Evolutionary conservation across 2,113 vertebrate species (phyloP).

Genomic region (Ivindomyrus marchei): DNA sequence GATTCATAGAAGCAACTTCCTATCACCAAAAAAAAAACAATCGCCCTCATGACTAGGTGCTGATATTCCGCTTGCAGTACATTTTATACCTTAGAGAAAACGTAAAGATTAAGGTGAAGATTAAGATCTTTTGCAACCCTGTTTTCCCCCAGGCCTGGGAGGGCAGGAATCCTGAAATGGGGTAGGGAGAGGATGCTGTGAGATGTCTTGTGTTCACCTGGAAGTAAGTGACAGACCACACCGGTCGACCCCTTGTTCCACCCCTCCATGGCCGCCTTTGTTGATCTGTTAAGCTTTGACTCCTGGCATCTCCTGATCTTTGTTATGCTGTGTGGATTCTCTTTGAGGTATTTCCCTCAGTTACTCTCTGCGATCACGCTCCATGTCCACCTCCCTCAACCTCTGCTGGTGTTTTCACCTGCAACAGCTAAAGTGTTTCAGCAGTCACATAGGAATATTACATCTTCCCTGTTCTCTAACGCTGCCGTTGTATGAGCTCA

Average conservation of each 20-base stretch:
- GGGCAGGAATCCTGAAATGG: constrained; percentile 55
- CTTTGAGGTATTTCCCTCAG: not conserved
- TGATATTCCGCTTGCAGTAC: not conserved
- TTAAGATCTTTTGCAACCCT: not conserved
- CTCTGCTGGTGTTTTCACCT: not conserved
- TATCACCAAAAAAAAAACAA: not conserved
- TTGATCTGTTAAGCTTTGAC: constrained; percentile 49
- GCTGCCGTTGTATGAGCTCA: not conserved
- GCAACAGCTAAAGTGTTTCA: not conserved
- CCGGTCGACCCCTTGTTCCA: not conserved
- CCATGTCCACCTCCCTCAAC: not conserved
- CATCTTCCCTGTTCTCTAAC: not conserved
- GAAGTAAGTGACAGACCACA: constrained; percentile 49
- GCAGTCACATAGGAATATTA: not conserved
- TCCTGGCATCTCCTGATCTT: constrained; percentile 14
- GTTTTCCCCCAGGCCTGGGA: not conserved
- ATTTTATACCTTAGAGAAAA: not conserved
- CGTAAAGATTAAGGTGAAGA: not conserved
- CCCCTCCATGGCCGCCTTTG: constrained; percentile 38
- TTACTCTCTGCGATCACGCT: not conserved
- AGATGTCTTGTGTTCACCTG: constrained; percentile 48
- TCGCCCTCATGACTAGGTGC: not conserved
- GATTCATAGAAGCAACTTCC: not conserved
- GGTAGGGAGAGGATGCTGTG: constrained; percentile 47
- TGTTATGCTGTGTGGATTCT: not conserved